These are phyloP conservation scores for Lepisosteus oculatus DNA, from an alignment of 2,113 vertebrate genomes.

Conservation along the genomic window DNA sequence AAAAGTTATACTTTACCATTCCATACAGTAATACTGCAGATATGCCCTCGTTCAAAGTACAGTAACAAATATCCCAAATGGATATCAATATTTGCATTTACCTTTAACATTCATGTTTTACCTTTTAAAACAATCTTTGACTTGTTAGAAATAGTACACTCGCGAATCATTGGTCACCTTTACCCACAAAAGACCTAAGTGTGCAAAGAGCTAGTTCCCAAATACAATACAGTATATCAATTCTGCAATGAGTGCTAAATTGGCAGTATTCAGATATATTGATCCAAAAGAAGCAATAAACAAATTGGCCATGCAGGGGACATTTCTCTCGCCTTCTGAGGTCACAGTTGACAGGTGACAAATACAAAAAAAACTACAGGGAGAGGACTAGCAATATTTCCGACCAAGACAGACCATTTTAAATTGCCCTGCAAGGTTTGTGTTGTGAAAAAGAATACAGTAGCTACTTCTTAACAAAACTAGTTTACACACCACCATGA, in stretches of 20 bases:
- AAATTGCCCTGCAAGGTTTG: constrained; percentile 14
- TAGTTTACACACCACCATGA: background rate
- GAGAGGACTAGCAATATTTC: background rate
- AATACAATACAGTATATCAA: constrained; percentile 18
- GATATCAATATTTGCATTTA: constrained; percentile 10
- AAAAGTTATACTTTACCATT: too few relatives aligned
- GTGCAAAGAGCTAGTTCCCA: constrained; percentile 6
- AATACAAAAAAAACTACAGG: background rate
- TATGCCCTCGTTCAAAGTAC: too few relatives aligned
- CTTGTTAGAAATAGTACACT: constrained; percentile 13
- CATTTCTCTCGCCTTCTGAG: constrained; percentile 8
- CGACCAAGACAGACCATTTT: background rate
- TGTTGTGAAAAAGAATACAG: constrained; percentile 1
- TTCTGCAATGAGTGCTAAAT: constrained; percentile 16
- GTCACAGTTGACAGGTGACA: constrained; percentile 24
- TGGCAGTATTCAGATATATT: constrained; percentile 28
- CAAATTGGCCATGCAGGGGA: constrained; percentile 22
- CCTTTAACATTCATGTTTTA: constrained; percentile 25
- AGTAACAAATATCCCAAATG: constrained; percentile 14
- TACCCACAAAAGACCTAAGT: constrained; percentile 14
- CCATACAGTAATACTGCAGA: too few relatives aligned
- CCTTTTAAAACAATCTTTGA: constrained; percentile 33
- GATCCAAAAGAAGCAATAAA: constrained; percentile 27
- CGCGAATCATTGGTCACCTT: constrained; percentile 34
- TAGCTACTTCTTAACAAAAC: constrained; percentile 5